These are phyloP conservation scores for Stomatorhinus ivindoensis DNA, from an alignment of 2,113 vertebrate species.

Conservation along the genomic window DNA sequence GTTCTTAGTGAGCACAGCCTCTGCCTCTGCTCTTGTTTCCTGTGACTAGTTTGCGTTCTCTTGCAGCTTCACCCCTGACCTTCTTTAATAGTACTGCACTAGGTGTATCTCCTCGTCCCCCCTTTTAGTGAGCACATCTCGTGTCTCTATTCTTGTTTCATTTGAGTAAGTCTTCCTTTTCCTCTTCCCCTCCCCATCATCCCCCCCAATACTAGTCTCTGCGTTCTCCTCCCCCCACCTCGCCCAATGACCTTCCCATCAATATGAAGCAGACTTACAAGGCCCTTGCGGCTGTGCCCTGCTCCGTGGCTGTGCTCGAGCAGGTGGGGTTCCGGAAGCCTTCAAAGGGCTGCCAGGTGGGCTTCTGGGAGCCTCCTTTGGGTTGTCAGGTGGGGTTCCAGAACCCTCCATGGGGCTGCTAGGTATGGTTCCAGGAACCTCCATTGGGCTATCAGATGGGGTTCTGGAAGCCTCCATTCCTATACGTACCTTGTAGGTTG, in stretches of 20 bases:
- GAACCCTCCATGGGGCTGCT: neutral
- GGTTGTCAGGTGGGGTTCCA: neutral
- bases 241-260: slow-evolving; percentile 69
- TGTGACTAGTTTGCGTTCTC: neutral
- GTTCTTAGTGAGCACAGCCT: slow-evolving; percentile 32
- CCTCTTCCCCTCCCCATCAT: neutral
- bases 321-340: slow-evolving; percentile 67
- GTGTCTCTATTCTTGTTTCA: slow-evolving; percentile 29
- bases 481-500: neutral
- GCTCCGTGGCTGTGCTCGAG: slow-evolving; percentile 63
- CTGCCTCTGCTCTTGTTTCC: slow-evolving; percentile 30
- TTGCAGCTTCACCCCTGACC: neutral
- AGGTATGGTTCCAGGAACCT: neutral
- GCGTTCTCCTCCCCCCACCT: slow-evolving; percentile 55
- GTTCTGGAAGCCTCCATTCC: neutral
- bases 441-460: neutral
- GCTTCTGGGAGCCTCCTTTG: neutral
- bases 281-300: slow-evolving; percentile 85
- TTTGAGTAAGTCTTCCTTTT: slow-evolving; percentile 13
- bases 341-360: slow-evolving; percentile 28
- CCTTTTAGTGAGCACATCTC: slow-evolving; percentile 31
- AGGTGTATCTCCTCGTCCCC: neutral
- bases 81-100: neutral
- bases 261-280: slow-evolving; percentile 88
- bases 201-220: slow-evolving; percentile 54